Evolutionary conservation across 2,888 invertebrate species (phyloP), one percentile per base, ranked within the genome.

Genomic region (Diaperis boleti): DNA sequence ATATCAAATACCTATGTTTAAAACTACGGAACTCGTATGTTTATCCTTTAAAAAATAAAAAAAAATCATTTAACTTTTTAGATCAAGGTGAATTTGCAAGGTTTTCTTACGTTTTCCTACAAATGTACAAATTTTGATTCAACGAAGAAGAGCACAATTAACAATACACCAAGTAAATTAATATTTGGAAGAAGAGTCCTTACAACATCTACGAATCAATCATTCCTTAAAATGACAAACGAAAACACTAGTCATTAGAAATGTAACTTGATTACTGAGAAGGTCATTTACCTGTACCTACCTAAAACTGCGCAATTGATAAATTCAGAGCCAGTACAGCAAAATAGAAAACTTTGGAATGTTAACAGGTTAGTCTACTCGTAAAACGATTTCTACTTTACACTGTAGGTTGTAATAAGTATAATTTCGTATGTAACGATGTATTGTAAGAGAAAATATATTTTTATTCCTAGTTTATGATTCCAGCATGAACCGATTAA

Each of bases 251-350:
- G 54, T 42, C n/a, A 41, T 54, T 54, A 29, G 54, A 54, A 54
- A 54, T 49, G 59, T 59, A 49, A 59, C 49, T 29, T 41, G 49
- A 47, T 33, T 41, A 47, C 45, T 31, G 5, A 31, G 59, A 59
- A 59, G 59, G 59, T 59, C 59, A 49, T 59, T 59, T 59, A 59
- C 59, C 59, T 59, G 59, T 13, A 55, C 22, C n/a, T n/a, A n/a
- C n/a, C 57, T 45, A 59, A 59, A 59, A 56, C 44, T 56, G 56
- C 56, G 45, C 56, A 56, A 35, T 56, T 56, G 44, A 56, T 56
- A 31, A 57, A 59, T 59, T 59, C 59, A 39, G 37, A 52, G 45
- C 26, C 37, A 33, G 57, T 47, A 45, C 45, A 47, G 35, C 42
- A 57, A 44, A 45, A 47, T 45, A 44, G 55, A 44, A 55, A 52